A percentile compares a stretch with the other conserved stretches of the same genome.
These are phyloP conservation scores for Lepidurus packardi DNA, from an alignment of 1,140 invertebrate species.

Conservation along the genomic window DNA sequence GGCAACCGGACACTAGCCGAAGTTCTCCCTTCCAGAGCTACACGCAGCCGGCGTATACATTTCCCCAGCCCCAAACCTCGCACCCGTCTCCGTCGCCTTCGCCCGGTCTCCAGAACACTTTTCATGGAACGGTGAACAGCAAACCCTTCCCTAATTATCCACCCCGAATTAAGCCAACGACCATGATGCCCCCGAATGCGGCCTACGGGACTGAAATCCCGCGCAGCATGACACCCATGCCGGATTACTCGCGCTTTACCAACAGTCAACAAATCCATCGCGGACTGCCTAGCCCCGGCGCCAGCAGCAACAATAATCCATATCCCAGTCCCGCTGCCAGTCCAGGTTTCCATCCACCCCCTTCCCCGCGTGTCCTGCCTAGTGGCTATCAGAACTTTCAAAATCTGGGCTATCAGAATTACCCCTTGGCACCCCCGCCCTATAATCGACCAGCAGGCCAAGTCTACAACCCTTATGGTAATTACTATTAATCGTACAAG, in stretches of 20 bases:
- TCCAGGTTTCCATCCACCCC: conserved; percentile 28
- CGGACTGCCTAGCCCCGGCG: neutral
- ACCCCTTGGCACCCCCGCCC: neutral
- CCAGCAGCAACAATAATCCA: conserved; percentile 30
- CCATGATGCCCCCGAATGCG: conserved; percentile 22
- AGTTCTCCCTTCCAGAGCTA: conserved; percentile 8
- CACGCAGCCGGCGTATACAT: neutral
- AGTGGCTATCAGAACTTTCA: conserved; percentile 30
- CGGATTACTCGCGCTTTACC: conserved; percentile 8
- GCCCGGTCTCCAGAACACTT: neutral
- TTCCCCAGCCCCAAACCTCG: neutral
- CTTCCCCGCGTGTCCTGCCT: conserved; percentile 31
- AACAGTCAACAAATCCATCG: conserved; percentile 18
- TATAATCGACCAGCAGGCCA: conserved; percentile 6
- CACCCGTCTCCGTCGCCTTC: conserved; percentile 1
- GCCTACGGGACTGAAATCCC: neutral
- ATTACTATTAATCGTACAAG: conserved; percentile 22
- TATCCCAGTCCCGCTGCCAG: conserved; percentile 33
- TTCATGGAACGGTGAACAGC: neutral
- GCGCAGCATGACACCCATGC: conserved; percentile 24
- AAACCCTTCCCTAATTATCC: conserved; percentile 12
- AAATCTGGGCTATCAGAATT: conserved; percentile 29
- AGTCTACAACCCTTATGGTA: conserved; percentile 10
- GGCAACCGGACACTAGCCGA: conserved; percentile 1
- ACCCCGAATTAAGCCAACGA: neutral